A percentile compares a stretch with the other conserved stretches of the same genome.
phyloP scores from a whole-genome alignment of 2,113 vertebrate genomes.

The Scytalopus superciliaris region DNA sequence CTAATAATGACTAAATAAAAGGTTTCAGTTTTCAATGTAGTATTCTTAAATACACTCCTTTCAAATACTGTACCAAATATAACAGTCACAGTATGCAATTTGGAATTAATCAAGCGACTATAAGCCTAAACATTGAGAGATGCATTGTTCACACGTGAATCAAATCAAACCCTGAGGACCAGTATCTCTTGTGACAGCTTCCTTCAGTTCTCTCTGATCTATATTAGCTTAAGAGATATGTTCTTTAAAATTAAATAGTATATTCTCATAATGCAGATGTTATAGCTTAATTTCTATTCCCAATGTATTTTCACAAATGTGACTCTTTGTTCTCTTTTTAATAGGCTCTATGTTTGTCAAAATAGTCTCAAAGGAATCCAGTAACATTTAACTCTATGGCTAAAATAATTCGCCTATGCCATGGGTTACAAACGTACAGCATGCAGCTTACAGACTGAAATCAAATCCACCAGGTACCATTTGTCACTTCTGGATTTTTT shows the following conservation, averaged over 20 bases:
- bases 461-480: background rate
- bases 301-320: background rate
- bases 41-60: background rate
- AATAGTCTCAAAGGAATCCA: background rate
- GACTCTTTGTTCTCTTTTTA: background rate
- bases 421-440: background rate
- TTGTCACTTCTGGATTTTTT: background rate
- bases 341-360: background rate
- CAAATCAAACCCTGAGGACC: background rate
- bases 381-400: background rate
- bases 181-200: background rate
- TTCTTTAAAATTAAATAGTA: background rate
- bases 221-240: background rate
- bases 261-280: background rate
- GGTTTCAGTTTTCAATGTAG: background rate
- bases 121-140: background rate
- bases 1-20: conserved; percentile 15
- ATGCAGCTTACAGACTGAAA: background rate
- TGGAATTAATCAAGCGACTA: background rate
- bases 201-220: background rate
- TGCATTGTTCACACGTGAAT: background rate
- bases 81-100: background rate
- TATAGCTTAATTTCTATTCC: background rate
- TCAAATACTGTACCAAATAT: background rate
- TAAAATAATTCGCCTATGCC: background rate